phyloP scores from a whole-genome alignment of 2,113 vertebrate species.

The Burhinus bistriatus region DNA sequence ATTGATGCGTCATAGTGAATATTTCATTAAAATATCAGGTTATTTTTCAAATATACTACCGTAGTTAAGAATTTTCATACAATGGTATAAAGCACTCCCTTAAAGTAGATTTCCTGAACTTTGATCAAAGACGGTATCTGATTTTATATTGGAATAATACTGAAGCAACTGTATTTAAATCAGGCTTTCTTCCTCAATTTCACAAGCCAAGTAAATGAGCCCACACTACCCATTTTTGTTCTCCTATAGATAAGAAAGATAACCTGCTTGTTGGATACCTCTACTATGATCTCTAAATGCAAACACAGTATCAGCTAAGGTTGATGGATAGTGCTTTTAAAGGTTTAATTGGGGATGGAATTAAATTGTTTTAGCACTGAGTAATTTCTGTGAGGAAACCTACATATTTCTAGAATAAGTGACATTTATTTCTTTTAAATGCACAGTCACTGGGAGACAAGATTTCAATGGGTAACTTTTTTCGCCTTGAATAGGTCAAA shows the following conservation, averaged over 20 bases:
- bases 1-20: conserved; percentile 6
- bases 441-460: conserved; percentile 8
- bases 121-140: neutral
- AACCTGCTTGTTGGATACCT: neutral
- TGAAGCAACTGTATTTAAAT: conserved; percentile 17
- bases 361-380: conserved; percentile 47
- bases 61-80: conserved; percentile 6
- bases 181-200: neutral
- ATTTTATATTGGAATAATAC: neutral
- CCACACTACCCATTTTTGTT: neutral
- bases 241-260: neutral
- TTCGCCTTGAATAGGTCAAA: conserved; percentile 1
- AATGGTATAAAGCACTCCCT: conserved; percentile 7
- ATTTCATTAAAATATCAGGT: conserved; percentile 55
- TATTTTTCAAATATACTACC: conserved; percentile 42
- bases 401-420: conserved; percentile 45
- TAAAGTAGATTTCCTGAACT: conserved; percentile 37
- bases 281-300: conserved; percentile 21
- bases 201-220: conserved; percentile 17
- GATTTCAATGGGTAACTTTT: neutral
- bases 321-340: conserved; percentile 56
- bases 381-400: conserved; percentile 32
- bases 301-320: conserved; percentile 10
- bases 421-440: conserved; percentile 63
- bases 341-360: conserved; percentile 55